Conservation (phyloP, 2,797 vertebrate genomes). For the Spinus pinus region DNA sequence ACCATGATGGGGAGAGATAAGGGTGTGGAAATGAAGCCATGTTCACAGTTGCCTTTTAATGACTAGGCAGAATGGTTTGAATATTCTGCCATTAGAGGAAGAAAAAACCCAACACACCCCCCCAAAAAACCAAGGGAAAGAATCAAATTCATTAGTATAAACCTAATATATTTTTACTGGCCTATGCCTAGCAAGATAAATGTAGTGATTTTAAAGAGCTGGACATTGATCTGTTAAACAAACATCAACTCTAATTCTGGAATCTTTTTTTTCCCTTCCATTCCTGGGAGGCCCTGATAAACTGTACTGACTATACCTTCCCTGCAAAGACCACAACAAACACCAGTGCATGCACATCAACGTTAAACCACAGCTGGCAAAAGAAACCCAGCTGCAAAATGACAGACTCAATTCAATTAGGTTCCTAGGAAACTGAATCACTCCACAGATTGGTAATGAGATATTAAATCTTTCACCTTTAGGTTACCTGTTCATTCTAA, state of each 20-base stretch:
- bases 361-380: neutral
- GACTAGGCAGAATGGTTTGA: neutral
- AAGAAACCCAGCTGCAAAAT: neutral
- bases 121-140: neutral
- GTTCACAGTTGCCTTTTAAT: neutral
- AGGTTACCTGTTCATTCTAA: conserved; percentile 26
- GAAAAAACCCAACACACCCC: neutral
- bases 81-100: neutral
- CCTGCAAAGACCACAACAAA: neutral
- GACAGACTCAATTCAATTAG: neutral
- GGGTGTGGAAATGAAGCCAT: neutral
- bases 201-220: neutral
- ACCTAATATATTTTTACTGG: neutral
- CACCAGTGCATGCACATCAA: rapidly evolving
- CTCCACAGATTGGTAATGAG: conserved; percentile 1
- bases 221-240: neutral
- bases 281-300: neutral
- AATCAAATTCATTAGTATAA: neutral
- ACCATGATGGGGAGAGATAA: neutral
- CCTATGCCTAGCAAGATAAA: neutral
- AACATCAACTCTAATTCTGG: neutral
- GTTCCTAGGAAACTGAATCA: neutral
- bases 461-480: conserved; percentile 22
- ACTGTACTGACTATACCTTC: neutral
- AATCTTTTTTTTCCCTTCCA: neutral